Conservation (phyloP, 2,113 vertebrate genomes). For the Nothobranchius furzeri region DNA sequence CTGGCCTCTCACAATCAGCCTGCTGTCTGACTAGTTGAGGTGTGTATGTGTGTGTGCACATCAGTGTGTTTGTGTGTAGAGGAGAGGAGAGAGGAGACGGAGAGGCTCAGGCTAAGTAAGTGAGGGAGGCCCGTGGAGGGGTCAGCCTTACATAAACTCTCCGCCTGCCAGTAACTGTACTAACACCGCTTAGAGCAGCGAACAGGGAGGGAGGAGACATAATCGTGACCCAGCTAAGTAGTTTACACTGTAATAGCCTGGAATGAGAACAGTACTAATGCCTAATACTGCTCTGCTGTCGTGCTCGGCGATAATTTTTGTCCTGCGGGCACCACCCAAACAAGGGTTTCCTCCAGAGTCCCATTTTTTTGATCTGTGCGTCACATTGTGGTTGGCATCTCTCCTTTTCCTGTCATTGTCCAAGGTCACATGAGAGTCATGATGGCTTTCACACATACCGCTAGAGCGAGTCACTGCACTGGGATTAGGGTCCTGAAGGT, state of each 20-base stretch:
- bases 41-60: slow-evolving; percentile 46
- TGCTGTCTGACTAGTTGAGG: slow-evolving; percentile 70
- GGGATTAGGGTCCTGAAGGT: slow-evolving; percentile 63
- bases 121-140: slow-evolving; percentile 70
- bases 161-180: slow-evolving; percentile 70
- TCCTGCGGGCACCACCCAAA: slow-evolving; percentile 8
- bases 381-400: slow-evolving; percentile 69
- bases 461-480: slow-evolving; percentile 64
- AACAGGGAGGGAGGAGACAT: slow-evolving; percentile 53
- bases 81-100: slow-evolving; percentile 58
- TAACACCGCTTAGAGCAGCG: slow-evolving; percentile 66
- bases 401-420: slow-evolving; percentile 74
- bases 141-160: slow-evolving; percentile 78
- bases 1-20: slow-evolving; percentile 79
- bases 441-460: slow-evolving; percentile 73
- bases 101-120: slow-evolving; percentile 64
- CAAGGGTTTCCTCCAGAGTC: slow-evolving; percentile 20
- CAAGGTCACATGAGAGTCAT: slow-evolving; percentile 63
- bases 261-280: slow-evolving; percentile 45
- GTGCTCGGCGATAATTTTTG: slow-evolving; percentile 14
- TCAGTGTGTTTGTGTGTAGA: slow-evolving; percentile 37
- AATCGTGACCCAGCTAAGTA: slow-evolving; percentile 70
- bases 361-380: slow-evolving; percentile 36
- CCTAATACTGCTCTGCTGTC: slow-evolving; percentile 57
- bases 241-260: slow-evolving; percentile 61